Evolutionary conservation across 1,140 invertebrate genomes (phyloP), one percentile per base, ranked within the genome.

Genomic region (Asbolus verrucosus): DNA sequence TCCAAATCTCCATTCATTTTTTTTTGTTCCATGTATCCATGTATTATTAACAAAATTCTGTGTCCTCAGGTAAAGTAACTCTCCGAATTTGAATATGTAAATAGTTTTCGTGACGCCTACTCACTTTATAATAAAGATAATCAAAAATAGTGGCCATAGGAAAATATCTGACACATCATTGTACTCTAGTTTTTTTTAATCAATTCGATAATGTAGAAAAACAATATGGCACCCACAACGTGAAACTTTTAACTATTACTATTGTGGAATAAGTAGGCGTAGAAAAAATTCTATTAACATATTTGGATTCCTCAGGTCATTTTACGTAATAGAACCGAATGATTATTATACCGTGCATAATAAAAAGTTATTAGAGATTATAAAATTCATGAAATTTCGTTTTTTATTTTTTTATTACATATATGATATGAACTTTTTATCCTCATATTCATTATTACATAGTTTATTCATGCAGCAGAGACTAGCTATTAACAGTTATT

Each of bases 281-380:
- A 3, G 24, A 54, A 54, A 19, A 54, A 54, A 54, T 54, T 54
- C 46, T 54, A 54, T 54, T 54, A 54, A 27, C 46, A 54, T 54
- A 54, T 54, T 54, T 54, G 46, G 46, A 54, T 54, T 54, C 46
- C 46, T 54, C 21, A 13, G 21, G 46, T 24, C 21, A 27, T 54
- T 54, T 54, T 54, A 54, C 46, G 27, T 54, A 54, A 54, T 54
- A 54, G 21, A 27, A 54, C 46, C 46, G 46, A 54, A 54, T 54
- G 19, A 54, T 54, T 54, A 54, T 54, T 19, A 54, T 30, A 54
- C 46, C 21, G 18, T 54, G 19, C 46, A 27, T 54, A 54, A 54
- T 54, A 54, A 54, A 54, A 54, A 13, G 19, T 54, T 54, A 54
- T 54, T 54, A 54, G 27, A 27, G 46, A 54, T 54, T 54, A 54